These are phyloP conservation scores for Sarcophaga subvicina DNA, from an alignment of 2,888 invertebrate species.

Conservation along the genomic window DNA sequence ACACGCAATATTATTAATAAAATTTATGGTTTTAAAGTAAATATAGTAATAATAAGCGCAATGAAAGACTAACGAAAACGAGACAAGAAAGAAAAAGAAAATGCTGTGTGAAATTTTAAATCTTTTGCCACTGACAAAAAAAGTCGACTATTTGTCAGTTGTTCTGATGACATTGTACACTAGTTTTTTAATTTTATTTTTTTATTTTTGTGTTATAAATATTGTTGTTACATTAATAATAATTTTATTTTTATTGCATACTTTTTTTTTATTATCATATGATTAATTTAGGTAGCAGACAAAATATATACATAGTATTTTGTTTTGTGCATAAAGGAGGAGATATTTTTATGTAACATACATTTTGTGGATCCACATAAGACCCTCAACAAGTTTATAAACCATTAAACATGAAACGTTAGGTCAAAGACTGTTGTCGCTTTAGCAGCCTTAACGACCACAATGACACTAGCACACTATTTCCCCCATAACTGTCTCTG, in stretches of 20 bases:
- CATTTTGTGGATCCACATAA: conserved; percentile 54
- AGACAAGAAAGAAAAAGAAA: conserved; percentile 7
- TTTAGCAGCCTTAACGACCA: not conserved
- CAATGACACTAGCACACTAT: not conserved
- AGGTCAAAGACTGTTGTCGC: conserved; percentile 61
- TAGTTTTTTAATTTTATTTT: not conserved
- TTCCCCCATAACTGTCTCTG: not conserved
- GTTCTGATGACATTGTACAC: conserved; percentile 48
- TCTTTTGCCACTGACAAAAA: conserved; percentile 16
- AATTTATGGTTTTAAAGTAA: conserved; percentile 38
- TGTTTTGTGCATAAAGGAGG: not conserved
- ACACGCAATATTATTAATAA: conserved; percentile 57
- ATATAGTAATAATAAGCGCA: not conserved
- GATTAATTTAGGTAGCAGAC: conserved; percentile 7
- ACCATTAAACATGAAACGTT: conserved; percentile 56
- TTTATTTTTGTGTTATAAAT: too few relatives aligned
- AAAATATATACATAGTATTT: not conserved
- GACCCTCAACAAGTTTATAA: conserved; percentile 67
- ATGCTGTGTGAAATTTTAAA: conserved; percentile 32
- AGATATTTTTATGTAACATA: conserved; percentile 52
- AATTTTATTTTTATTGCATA: not conserved
- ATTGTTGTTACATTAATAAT: not conserved
- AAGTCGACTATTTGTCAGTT: conserved; percentile 2
- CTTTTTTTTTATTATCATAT: not conserved
- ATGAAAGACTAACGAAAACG: not conserved